Conservation (phyloP, 2,113 vertebrate genomes). For the Bujurquina vittata region DNA sequence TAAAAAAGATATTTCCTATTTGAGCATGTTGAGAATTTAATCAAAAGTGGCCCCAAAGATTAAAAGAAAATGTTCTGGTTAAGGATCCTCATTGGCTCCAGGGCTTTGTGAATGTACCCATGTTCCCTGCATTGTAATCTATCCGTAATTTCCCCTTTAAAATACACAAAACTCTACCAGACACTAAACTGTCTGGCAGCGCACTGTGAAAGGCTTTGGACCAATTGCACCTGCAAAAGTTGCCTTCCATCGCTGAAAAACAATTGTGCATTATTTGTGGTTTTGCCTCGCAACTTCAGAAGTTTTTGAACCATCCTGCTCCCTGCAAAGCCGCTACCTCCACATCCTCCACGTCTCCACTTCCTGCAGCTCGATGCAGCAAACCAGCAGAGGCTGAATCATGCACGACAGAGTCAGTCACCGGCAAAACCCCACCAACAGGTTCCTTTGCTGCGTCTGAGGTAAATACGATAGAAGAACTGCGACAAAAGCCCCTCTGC, state of each 20-base stretch:
- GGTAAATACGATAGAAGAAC: neutral
- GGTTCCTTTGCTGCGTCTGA: neutral
- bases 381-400: slow-evolving; percentile 1
- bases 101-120: neutral
- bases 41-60: neutral
- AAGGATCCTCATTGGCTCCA: neutral
- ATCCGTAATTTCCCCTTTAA: neutral
- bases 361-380: slow-evolving; percentile 12
- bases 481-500: neutral
- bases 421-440: neutral
- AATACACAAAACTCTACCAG: neutral
- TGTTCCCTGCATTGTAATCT: neutral
- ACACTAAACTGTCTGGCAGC: neutral
- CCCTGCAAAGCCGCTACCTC: neutral
- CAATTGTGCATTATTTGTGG: slow-evolving; percentile 4
- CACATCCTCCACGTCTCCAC: neutral
- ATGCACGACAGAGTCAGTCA: neutral
- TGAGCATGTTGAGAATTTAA: neutral
- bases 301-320: neutral
- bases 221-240: neutral
- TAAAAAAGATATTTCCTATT: neutral
- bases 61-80: neutral
- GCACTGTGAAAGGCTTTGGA: neutral
- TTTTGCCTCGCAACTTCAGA: neutral
- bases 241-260: neutral